A percentile compares a stretch with the other conserved stretches of the same genome.
Evolutionary conservation across 2,113 vertebrate genomes (phyloP).

Genomic region (Anolis carolinensis): DNA sequence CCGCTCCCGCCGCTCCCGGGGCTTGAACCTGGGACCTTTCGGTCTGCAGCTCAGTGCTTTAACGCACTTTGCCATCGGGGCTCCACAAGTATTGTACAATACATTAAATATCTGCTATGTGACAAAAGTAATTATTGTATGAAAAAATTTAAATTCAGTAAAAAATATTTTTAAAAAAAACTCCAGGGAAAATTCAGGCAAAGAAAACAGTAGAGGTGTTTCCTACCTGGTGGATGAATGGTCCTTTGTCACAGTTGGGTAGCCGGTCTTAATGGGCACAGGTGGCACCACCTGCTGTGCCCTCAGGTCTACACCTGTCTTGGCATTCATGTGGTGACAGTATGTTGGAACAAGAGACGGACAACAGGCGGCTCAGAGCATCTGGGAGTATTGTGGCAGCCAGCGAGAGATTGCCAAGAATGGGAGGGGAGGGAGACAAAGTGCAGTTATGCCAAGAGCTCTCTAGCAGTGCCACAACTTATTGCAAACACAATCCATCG

Average conservation of each 20-base stretch:
- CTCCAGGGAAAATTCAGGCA: neutral
- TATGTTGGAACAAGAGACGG: conserved; percentile 11
- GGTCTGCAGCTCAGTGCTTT: no score
- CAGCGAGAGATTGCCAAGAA: neutral
- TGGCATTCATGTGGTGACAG: neutral
- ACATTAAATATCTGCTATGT: no score
- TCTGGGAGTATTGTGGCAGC: neutral
- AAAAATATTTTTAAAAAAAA: no score
- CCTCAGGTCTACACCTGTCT: conserved; percentile 3
- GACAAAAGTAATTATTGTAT: no score
- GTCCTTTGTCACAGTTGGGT: conserved; percentile 46
- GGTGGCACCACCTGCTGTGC: conserved; percentile 56
- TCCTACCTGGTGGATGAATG: conserved; percentile 35
- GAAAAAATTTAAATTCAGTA: no score
- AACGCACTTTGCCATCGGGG: no score
- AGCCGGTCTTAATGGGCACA: conserved; percentile 44
- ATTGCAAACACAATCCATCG: conserved; percentile 12
- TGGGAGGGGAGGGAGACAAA: neutral
- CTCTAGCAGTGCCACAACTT: neutral
- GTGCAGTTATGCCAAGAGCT: fast-evolving
- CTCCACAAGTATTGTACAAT: no score
- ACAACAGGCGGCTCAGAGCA: neutral
- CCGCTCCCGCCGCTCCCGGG: no score
- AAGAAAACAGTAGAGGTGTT: neutral
- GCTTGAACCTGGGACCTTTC: no score